Evolutionary conservation across 1,140 invertebrate species (phyloP).

Genomic region (Eciton burchellii): DNA sequence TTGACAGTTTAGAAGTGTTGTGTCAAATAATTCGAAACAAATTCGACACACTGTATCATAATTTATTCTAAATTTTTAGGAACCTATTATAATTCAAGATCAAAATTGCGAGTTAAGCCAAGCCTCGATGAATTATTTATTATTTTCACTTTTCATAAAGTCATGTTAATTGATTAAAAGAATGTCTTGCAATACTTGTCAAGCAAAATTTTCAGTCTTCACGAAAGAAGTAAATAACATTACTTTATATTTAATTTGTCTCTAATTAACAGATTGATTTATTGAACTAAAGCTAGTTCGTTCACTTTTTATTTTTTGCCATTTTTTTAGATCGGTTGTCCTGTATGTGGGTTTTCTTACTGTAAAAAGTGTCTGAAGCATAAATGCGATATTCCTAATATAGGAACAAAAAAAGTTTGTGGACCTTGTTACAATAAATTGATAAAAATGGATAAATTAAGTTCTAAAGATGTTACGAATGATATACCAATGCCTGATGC

Average conservation of each 20-base stretch:
- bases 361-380: conserved; percentile 84
- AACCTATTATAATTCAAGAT: too few species aligned
- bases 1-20: too few species aligned
- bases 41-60: too few species aligned
- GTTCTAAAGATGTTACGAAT: not conserved
- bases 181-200: conserved; percentile 82
- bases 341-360: conserved; percentile 82
- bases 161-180: conserved; percentile 23
- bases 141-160: conserved; percentile 18
- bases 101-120: too few species aligned
- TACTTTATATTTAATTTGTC: not conserved
- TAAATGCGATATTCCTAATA: conserved; percentile 77
- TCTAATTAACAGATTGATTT: conserved; percentile 61
- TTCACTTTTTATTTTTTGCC: conserved; percentile 34
- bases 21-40: too few species aligned
- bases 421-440: conserved; percentile 80
- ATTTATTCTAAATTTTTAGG: too few species aligned
- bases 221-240: conserved; percentile 76
- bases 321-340: conserved; percentile 82
- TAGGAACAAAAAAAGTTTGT: conserved; percentile 79
- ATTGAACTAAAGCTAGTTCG: not conserved
- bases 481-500: conserved; percentile 20
- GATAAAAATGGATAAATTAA: conserved; percentile 65
- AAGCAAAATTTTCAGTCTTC: conserved; percentile 80
- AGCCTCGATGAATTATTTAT: not conserved